Conservation (phyloP, 2,113 vertebrate species). For the Mystacornis crossleyi region DNA sequence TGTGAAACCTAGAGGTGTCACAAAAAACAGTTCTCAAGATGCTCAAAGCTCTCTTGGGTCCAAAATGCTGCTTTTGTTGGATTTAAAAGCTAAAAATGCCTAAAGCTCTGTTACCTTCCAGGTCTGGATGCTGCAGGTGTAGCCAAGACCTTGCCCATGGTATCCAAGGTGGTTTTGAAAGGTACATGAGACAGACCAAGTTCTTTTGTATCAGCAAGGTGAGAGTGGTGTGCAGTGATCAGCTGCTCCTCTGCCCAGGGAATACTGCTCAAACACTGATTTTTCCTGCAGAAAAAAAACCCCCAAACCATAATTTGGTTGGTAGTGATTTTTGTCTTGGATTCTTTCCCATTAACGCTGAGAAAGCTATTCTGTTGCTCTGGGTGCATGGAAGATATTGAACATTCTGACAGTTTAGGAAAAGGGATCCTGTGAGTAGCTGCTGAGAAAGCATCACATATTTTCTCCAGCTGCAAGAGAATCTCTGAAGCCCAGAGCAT, state of each 20-base stretch:
- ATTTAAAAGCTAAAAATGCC: neutral
- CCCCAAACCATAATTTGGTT: neutral
- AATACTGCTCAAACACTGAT: neutral
- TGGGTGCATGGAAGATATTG: neutral
- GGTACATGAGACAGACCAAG: neutral
- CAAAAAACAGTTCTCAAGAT: neutral
- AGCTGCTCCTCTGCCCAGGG: neutral
- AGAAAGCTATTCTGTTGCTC: conserved; percentile 8
- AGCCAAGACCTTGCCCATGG: neutral
- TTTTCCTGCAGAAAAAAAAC: neutral
- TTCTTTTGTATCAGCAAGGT: neutral
- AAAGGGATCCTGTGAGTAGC: neutral
- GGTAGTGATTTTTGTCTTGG: neutral
- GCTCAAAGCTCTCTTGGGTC: neutral
- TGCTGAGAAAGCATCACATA: neutral
- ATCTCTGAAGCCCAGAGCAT: neutral
- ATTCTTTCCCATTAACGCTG: conserved; percentile 8
- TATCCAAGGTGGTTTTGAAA: neutral
- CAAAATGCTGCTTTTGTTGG: neutral
- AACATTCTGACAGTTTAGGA: neutral
- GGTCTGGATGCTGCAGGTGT: neutral
- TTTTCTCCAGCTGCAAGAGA: neutral
- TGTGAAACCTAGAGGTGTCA: neutral
- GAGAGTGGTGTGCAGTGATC: neutral
- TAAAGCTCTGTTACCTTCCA: neutral